Conservation (phyloP, 30 jellyfish, hydroid and myxozoan genomes). For the Aurelia coerulea region DNA sequence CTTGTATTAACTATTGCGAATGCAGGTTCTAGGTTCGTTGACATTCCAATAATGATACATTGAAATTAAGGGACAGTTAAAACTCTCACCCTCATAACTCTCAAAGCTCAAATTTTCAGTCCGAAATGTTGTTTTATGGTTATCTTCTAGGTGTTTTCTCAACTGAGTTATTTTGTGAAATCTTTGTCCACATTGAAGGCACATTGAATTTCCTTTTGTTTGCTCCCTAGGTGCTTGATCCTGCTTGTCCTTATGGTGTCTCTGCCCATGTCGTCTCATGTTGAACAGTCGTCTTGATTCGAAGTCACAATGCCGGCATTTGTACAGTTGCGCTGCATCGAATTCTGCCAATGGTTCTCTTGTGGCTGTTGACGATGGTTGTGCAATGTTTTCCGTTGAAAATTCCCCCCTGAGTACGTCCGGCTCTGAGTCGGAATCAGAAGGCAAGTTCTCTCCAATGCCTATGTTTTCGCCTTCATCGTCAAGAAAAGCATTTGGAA, state of each 20-base stretch:
- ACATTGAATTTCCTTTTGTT: not conserved
- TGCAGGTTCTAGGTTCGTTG: too few species aligned
- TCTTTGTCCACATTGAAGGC: not conserved
- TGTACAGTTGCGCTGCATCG: not conserved
- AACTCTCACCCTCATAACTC: not conserved
- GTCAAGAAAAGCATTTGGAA: not conserved
- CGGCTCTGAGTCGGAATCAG: constrained; percentile 2
- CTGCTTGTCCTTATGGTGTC: not conserved
- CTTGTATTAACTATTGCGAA: too few species aligned
- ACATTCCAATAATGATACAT: too few species aligned
- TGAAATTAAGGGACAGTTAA: too few species aligned
- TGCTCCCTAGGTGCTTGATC: not conserved
- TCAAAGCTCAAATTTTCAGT: not conserved
- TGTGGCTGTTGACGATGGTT: not conserved
- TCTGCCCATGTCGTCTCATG: not conserved
- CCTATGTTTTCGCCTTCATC: not conserved
- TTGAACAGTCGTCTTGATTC: not conserved
- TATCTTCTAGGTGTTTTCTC: not conserved
- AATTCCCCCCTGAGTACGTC: not conserved
- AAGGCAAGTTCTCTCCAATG: not conserved
- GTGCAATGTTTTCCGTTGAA: not conserved
- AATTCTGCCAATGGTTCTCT: not conserved
- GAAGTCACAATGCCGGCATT: not conserved
- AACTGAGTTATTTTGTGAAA: not conserved
- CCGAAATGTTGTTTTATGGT: not conserved